Evolutionary conservation across 2,797 vertebrate genomes (phyloP), one percentile per base, ranked within the genome.

Genomic region (Pempheris klunzingeri): DNA sequence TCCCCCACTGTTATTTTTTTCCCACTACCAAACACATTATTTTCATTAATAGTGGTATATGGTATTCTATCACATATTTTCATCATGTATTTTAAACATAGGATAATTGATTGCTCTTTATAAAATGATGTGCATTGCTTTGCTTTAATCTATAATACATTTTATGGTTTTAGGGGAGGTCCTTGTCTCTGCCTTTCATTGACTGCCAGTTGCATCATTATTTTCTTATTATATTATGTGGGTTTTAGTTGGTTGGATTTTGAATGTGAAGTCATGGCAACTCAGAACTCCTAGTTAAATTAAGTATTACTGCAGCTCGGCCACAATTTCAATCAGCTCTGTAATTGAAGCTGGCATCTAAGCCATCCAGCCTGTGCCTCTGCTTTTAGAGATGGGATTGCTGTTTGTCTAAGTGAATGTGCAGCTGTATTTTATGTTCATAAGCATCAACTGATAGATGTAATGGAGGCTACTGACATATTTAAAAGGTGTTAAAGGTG

Each of bases 401-500:
- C 20, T 64, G 28, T 80, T 84, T 79, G 50, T 71, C 39, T 22
- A 30, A 26, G 50, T 68, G 14, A 10, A 22, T 58, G 63, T 58
- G 7, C 38, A 22, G 64, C 50, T 43, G 11, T 30, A n/a, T 81
- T 78, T 80, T 47, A 61, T 36, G 28, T 32, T n/a, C 71, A 63
- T 50, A 22, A 47, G 57, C 54, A 26, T 53, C 8, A 38, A 20
- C 13, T 50, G 47, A 75, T 38, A 46, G 24, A 36, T 61, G 22
- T 63, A 72, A 57, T 39, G 5, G 28, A 15, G 9, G 22, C 14
- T 20, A 11, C 47, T 22, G 36, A 71, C 59, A 58, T 46, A 53
- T 80, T 74, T 74, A 72, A 75, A 43, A 77, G 59, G 24, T 63
- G 32, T 71, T 76, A 68, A 71, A 81, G 43, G 61, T 47, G 65